Evolutionary conservation across 1,140 invertebrate genomes (phyloP).

Genomic region (Himalopsyche phryganea): DNA sequence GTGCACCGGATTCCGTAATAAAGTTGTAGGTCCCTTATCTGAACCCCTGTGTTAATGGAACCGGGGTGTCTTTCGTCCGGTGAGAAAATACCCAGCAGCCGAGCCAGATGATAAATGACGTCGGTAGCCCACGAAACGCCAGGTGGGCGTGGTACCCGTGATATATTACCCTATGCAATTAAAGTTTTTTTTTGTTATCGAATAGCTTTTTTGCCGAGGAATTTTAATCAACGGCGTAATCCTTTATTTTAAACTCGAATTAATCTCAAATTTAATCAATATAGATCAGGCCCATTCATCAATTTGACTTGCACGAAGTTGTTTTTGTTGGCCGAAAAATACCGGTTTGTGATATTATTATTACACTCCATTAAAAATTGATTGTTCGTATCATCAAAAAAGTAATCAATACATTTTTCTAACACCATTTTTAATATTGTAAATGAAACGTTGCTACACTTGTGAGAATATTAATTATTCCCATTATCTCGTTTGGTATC

Average conservation of each 20-base stretch:
- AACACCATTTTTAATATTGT: too few species aligned
- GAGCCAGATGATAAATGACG: constrained; percentile 25
- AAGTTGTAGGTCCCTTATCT: constrained; percentile 31
- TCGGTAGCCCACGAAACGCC: constrained; percentile 16
- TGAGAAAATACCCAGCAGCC: background rate
- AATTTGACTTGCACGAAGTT: constrained; percentile 2
- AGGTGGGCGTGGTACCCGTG: constrained; percentile 15
- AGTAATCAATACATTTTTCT: too few species aligned
- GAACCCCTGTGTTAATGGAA: constrained; percentile 25
- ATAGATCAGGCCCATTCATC: constrained; percentile 29
- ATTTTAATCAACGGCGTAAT: constrained; percentile 32
- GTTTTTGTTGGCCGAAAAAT: too few species aligned
- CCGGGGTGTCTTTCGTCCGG: constrained; percentile 1
- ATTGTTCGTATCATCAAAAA: too few species aligned
- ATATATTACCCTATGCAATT: constrained; percentile 35
- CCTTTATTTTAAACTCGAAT: constrained; percentile 16
- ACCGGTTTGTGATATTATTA: too few species aligned
- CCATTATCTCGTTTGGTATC: too few species aligned
- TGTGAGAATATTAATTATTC: too few species aligned
- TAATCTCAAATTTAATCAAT: constrained; percentile 16
- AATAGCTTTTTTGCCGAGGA: constrained; percentile 28
- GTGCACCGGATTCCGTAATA: constrained; percentile 22
- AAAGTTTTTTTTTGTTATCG: constrained; percentile 24
- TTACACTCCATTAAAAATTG: too few species aligned
- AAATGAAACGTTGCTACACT: too few species aligned